Percentiles rank a stretch among this genome's conserved stretches.
These are phyloP conservation scores for Hesperia comma DNA, from an alignment of 2,888 invertebrate genomes.

Conservation along the genomic window DNA sequence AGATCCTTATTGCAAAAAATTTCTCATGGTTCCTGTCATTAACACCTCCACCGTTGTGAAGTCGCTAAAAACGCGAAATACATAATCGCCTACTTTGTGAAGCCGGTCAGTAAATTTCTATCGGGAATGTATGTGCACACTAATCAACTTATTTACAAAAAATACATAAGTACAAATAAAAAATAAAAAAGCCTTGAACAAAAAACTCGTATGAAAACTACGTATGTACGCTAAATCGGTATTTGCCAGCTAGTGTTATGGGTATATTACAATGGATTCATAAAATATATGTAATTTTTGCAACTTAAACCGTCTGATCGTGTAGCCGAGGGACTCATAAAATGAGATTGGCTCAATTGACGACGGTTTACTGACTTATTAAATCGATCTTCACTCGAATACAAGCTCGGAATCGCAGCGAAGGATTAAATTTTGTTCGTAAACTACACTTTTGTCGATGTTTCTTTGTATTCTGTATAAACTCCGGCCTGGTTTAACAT, in stretches of 20 bases:
- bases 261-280: conserved; percentile 14
- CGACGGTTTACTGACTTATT: conserved; percentile 78
- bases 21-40: too few relatives aligned
- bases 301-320: conserved; percentile 51
- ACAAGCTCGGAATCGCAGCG: conserved; percentile 44
- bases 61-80: too few relatives aligned
- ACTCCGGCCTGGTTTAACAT: background rate
- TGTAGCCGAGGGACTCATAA: conserved; percentile 73
- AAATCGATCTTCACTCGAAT: conserved; percentile 73
- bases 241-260: conserved; percentile 10
- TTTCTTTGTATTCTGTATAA: conserved; percentile 14
- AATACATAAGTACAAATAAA: too few relatives aligned
- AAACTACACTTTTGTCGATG: conserved; percentile 25
- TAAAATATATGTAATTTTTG: conserved; percentile 33
- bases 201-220: background rate
- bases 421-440: conserved; percentile 26
- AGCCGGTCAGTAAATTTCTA: too few relatives aligned
- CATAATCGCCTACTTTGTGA: too few relatives aligned
- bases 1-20: too few relatives aligned
- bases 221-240: background rate
- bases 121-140: too few relatives aligned
- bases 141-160: too few relatives aligned
- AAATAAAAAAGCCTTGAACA: background rate
- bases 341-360: conserved; percentile 69
- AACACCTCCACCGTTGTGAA: too few relatives aligned